These are phyloP conservation scores for Pseudomyrmex concolor DNA, from an alignment of 1,140 invertebrate genomes.

Conservation along the genomic window DNA sequence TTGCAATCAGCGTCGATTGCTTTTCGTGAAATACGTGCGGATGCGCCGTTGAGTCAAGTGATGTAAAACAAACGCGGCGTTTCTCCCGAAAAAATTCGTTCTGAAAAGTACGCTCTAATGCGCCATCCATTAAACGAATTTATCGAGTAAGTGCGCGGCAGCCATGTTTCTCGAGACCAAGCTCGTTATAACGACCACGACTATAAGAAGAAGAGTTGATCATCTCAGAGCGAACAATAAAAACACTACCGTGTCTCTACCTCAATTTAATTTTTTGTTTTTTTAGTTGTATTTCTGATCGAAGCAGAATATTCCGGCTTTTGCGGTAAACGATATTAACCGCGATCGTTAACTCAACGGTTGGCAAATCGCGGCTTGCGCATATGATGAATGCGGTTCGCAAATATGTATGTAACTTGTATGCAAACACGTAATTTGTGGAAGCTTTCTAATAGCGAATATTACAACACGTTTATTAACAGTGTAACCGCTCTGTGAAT, in stretches of 20 bases:
- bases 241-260: slow-evolving; percentile 34
- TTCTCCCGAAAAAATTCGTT: slow-evolving; percentile 54
- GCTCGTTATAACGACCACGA: background rate
- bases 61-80: slow-evolving; percentile 48
- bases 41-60: slow-evolving; percentile 54
- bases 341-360: slow-evolving; percentile 25
- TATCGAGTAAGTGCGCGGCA: slow-evolving; percentile 50
- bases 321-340: slow-evolving; percentile 7
- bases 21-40: slow-evolving; percentile 17
- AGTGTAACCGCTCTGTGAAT: background rate
- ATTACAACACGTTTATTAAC: background rate
- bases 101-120: slow-evolving; percentile 58
- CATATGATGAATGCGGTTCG: background rate
- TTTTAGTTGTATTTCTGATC: background rate
- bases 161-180: background rate
- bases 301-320: slow-evolving; percentile 1
- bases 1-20: slow-evolving; percentile 58
- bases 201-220: background rate
- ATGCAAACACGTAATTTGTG: slow-evolving; percentile 12
- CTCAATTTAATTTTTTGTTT: too few species aligned
- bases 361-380: background rate
- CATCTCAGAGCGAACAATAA: slow-evolving; percentile 43
- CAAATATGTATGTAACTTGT: slow-evolving; percentile 11
- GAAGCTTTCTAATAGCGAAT: background rate
- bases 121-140: slow-evolving; percentile 63